phyloP scores from a whole-genome alignment of 2,113 vertebrate genomes.

The Isichthys henryi region DNA sequence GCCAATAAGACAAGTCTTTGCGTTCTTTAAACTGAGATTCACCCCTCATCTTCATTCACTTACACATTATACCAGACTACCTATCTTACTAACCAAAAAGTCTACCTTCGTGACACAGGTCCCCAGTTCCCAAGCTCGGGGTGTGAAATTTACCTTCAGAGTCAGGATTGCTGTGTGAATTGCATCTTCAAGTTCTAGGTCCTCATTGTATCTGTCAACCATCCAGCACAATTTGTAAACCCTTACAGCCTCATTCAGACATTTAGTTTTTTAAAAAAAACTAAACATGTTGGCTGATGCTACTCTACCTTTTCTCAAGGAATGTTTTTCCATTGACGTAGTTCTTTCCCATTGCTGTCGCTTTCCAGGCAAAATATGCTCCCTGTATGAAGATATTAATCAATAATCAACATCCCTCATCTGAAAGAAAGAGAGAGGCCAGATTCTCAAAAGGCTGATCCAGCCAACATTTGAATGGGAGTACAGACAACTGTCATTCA shows the following conservation, averaged over 20 bases:
- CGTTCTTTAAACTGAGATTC: no score
- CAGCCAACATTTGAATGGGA: not conserved
- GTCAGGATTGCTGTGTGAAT: slow-evolving; percentile 98
- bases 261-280: not conserved
- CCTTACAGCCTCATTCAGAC: not conserved
- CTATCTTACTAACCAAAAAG: not conserved
- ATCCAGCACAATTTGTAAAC: not conserved
- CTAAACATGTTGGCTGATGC: not conserved
- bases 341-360: slow-evolving; percentile 98
- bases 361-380: slow-evolving; percentile 99
- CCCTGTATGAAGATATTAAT: slow-evolving; percentile 58
- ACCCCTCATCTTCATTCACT: not conserved
- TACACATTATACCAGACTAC: not conserved
- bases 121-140: not conserved
- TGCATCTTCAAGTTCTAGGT: slow-evolving; percentile 95
- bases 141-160: slow-evolving; percentile 73
- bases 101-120: not conserved
- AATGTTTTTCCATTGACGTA: slow-evolving; percentile 98
- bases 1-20: no score
- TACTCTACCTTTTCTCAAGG: slow-evolving; percentile 86
- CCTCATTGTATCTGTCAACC: slow-evolving; percentile 83
- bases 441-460: not conserved
- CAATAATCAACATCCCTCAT: not conserved
- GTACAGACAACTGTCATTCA: not conserved
- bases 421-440: not conserved